Percentiles rank a stretch among this genome's conserved stretches.
Evolutionary conservation across 2,888 invertebrate species (phyloP).

Genomic region (Ormyrus nitidulus): DNA sequence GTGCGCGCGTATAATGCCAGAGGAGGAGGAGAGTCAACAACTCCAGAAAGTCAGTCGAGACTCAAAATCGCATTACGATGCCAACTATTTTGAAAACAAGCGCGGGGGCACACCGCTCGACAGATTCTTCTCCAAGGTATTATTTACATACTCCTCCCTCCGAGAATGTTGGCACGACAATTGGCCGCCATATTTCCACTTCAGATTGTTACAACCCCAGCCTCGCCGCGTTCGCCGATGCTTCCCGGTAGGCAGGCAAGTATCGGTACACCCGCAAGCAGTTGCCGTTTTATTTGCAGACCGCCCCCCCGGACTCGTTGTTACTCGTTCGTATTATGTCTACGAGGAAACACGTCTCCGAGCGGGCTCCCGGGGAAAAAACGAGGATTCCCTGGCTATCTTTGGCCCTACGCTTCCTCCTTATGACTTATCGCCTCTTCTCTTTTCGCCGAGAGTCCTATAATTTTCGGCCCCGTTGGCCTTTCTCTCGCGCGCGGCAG

Average conservation of each 20-base stretch:
- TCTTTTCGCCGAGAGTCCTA: slow-evolving; percentile 17
- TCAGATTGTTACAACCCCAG: slow-evolving; percentile 62
- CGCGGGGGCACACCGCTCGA: slow-evolving; percentile 15
- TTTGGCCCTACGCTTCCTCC: slow-evolving; percentile 26
- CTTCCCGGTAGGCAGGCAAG: slow-evolving; percentile 61
- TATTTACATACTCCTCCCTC: slow-evolving; percentile 47
- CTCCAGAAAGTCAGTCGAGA: slow-evolving; percentile 32
- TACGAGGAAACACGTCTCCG: slow-evolving; percentile 61
- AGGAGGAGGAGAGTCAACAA: neutral
- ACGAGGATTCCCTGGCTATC: slow-evolving; percentile 27
- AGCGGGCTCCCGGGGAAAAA: neutral
- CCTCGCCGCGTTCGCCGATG: slow-evolving; percentile 47
- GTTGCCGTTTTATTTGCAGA: slow-evolving; percentile 61
- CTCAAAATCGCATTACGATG: slow-evolving; percentile 52
- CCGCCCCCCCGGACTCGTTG: slow-evolving; percentile 62
- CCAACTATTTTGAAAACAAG: slow-evolving; percentile 54
- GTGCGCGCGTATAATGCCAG: neutral
- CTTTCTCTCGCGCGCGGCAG: neutral
- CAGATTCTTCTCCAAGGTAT: slow-evolving; percentile 52
- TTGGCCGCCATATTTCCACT: slow-evolving; percentile 66
- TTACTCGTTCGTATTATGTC: slow-evolving; percentile 67
- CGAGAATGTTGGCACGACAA: slow-evolving; percentile 70
- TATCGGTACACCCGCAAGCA: slow-evolving; percentile 65
- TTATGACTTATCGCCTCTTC: slow-evolving; percentile 37
- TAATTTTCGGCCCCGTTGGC: slow-evolving; percentile 24